Percentiles rank a stretch among this genome's conserved stretches.
Evolutionary conservation across 2,888 invertebrate genomes (phyloP).

Genomic region (Odontomyia ornata): DNA sequence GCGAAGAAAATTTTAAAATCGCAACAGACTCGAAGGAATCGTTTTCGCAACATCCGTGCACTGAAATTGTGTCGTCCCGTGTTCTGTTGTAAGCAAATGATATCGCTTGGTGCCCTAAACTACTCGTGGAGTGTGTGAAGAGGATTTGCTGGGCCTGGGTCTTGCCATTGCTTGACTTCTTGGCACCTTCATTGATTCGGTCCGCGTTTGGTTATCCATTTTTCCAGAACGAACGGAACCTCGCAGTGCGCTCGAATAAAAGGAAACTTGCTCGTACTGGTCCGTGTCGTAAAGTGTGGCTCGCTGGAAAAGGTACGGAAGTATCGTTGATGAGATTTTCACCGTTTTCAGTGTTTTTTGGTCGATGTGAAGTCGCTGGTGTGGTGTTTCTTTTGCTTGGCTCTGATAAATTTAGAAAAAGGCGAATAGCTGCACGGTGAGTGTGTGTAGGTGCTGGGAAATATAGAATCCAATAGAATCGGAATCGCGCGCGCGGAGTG

Average conservation of each 20-base stretch:
- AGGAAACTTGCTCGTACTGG: not conserved
- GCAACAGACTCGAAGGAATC: not conserved
- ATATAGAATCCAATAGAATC: no score
- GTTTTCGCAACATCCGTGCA: not conserved
- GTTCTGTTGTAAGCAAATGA: not conserved
- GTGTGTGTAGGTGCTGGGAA: conserved; percentile 38
- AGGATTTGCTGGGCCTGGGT: not conserved
- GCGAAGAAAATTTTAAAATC: conserved; percentile 32
- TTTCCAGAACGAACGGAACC: not conserved
- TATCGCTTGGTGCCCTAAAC: not conserved
- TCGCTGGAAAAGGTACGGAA: not conserved
- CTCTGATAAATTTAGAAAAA: conserved; percentile 43
- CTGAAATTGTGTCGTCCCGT: not conserved
- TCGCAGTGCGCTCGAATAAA: not conserved
- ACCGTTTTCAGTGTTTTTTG: not conserved
- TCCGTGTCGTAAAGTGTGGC: conserved; percentile 5
- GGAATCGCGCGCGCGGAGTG: not conserved
- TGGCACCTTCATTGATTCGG: not conserved
- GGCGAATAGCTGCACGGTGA: conserved; percentile 33
- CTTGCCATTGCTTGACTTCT: no score
- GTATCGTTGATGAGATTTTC: conserved; percentile 12
- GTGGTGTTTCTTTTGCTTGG: conserved; percentile 18
- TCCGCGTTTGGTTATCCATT: not conserved
- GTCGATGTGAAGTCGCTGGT: not conserved
- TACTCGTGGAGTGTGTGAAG: no score